A percentile compares a stretch with the other conserved stretches of the same genome.
These are phyloP conservation scores for Dorcus parallelipipedus DNA, from an alignment of 2,888 invertebrate species.

Conservation along the genomic window DNA sequence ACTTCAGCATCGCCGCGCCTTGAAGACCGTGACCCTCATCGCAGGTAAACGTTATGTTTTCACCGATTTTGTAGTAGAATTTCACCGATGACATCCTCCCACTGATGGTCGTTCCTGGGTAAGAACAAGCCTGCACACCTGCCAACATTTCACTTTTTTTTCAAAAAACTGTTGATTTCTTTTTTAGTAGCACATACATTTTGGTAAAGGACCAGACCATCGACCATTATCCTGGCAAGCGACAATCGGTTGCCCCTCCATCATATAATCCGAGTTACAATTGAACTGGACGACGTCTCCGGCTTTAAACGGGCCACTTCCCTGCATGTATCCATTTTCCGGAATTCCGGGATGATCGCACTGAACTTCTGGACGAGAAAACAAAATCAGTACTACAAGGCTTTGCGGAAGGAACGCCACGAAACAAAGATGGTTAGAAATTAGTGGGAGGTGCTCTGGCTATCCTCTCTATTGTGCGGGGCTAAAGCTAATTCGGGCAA, in stretches of 20 bases:
- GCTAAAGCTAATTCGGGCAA: no score
- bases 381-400: neutral
- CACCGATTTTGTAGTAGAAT: conserved; percentile 84
- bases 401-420: no score
- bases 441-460: neutral
- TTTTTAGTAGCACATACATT: conserved; percentile 57
- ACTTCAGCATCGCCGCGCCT: conserved; percentile 76
- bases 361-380: conserved; percentile 63
- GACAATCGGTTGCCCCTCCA: conserved; percentile 86
- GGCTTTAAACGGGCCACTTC: conserved; percentile 73
- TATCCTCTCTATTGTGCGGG: neutral
- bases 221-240: conserved; percentile 85
- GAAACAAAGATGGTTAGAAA: neutral
- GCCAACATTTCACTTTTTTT: neutral
- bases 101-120: conserved; percentile 82
- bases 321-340: conserved; percentile 75
- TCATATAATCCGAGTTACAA: conserved; percentile 83
- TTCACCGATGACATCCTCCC: conserved; percentile 84
- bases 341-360: conserved; percentile 74
- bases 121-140: conserved; percentile 72
- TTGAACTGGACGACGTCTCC: conserved; percentile 85
- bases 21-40: conserved; percentile 71
- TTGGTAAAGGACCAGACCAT: conserved; percentile 82
- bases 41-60: conserved; percentile 80
- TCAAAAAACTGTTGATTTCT: no score